phyloP scores from a whole-genome alignment of 2,888 invertebrate genomes.

The Eupithecia dodoneata region DNA sequence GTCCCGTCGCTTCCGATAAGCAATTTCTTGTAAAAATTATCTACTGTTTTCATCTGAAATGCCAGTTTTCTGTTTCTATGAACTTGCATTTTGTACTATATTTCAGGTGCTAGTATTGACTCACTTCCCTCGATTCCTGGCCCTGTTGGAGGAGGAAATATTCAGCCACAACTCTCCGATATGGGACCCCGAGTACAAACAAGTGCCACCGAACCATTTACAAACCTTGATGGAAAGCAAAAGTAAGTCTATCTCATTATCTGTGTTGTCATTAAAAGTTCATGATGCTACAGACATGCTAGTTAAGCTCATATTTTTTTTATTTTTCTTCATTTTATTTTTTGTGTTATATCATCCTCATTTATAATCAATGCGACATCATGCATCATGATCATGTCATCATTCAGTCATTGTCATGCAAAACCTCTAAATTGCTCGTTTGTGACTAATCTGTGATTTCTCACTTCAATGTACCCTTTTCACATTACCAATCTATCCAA shows the following conservation, averaged over 20 bases:
- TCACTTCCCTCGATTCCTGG: constrained; percentile 96
- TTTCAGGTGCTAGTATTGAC: constrained; percentile 88
- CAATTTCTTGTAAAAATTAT: too few relatives aligned
- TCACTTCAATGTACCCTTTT: not conserved
- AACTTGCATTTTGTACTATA: not conserved
- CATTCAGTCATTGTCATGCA: not conserved
- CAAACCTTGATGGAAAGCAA: constrained; percentile 86
- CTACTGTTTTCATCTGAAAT: too few relatives aligned
- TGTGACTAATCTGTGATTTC: not conserved
- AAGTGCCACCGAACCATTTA: constrained; percentile 87
- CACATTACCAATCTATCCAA: not conserved
- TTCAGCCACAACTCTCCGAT: constrained; percentile 94
- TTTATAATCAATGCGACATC: not conserved
- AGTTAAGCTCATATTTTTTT: not conserved
- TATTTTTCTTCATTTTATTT: not conserved
- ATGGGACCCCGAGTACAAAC: constrained; percentile 96
- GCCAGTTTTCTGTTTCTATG: too few relatives aligned
- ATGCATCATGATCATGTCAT: not conserved
- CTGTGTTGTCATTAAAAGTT: not conserved
- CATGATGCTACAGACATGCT: not conserved
- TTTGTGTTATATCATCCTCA: not conserved
- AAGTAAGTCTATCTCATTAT: constrained; percentile 55
- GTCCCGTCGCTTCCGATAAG: too few relatives aligned
- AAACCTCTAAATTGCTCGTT: not conserved
- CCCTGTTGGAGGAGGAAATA: constrained; percentile 94